Evolutionary conservation across 2,797 vertebrate genomes (phyloP), one percentile per base, ranked within the genome.

Genomic region (Telmatherina bonti): DNA sequence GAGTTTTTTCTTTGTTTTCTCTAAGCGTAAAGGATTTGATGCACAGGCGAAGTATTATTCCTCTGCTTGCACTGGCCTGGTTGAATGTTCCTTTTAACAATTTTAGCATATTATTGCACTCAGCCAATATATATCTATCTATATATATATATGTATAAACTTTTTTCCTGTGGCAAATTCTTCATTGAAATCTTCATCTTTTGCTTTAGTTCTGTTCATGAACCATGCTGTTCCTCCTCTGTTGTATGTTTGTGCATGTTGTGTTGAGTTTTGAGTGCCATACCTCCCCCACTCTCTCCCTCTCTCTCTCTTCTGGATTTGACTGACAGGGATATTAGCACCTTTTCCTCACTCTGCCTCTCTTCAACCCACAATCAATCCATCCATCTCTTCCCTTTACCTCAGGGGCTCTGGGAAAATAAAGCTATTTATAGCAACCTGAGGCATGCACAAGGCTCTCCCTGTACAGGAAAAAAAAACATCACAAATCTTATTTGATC

Each of bases 301-400:
- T 63, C 36, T 9, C 12, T 26, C 64, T 35, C 24, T 45, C 31
- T 0, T 51, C 63, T 26, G 59, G 3, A 70, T 68, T 80, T 90
- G 89, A 91, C 60, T 90, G 90, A 90, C 83, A 89, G 86, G 29
- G 76, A 88, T 91, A 88, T 91, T 85, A 83, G 78, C 81, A 76
- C 79, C 67, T 81, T 82, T 79, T 64, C 57, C 45, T 81, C 72
- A 33, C 71, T 55, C 67, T 62, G 58, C 67, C 59, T 82, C 67
- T 59, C 62, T 26, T 72, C 22, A 20, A 67, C 73, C 73, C 75
- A 80, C 78, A 79, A 84, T 90, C 85, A 89, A 82, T 77, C 70
- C 71, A 59, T 81, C 84, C 69, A 81, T 81, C 67, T 70, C 66
- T 54, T 68, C 74, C 65, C 49, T 20, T 56, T 47, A 62, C 78